Percentiles rank a stretch among this genome's conserved stretches.
phyloP scores from a whole-genome alignment of 2,888 invertebrate species.

The Drosophila villosipedis region DNA sequence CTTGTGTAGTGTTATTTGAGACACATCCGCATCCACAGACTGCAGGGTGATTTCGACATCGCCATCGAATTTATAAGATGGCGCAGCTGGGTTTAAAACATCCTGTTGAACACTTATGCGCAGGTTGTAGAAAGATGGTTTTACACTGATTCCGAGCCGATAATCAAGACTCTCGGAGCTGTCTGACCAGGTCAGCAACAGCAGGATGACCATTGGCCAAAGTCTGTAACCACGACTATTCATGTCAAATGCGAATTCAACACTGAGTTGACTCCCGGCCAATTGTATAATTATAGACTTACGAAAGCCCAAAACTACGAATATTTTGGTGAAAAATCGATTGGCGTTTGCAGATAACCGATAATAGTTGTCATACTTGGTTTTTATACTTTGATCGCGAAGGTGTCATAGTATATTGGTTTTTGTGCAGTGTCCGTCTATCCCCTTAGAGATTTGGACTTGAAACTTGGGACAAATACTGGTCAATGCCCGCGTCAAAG shows the following conservation, averaged over 20 bases:
- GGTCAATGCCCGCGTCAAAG: no score
- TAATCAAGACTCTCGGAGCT: slow-evolving; percentile 48
- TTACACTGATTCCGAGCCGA: slow-evolving; percentile 83
- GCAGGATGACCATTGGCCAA: slow-evolving; percentile 12
- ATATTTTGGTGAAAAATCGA: neutral
- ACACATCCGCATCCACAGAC: slow-evolving; percentile 82
- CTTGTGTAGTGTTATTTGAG: slow-evolving; percentile 86
- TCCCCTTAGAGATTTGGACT: no score
- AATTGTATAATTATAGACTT: neutral
- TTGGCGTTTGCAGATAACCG: no score
- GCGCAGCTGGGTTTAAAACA: slow-evolving; percentile 55
- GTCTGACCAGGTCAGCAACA: slow-evolving; percentile 30
- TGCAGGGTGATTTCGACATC: slow-evolving; percentile 85
- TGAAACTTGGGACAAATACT: no score
- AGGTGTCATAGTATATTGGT: no score
- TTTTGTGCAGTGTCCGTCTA: no score
- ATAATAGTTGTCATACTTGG: no score
- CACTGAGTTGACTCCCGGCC: slow-evolving; percentile 28
- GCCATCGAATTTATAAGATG: slow-evolving; percentile 74
- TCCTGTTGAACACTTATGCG: slow-evolving; percentile 83
- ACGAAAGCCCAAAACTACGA: neutral
- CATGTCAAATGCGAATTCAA: slow-evolving; percentile 41
- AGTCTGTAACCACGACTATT: slow-evolving; percentile 6
- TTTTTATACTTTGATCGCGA: no score
- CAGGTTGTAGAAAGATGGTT: slow-evolving; percentile 86